These are phyloP conservation scores for Drepana arcuata DNA, from an alignment of 1,140 invertebrate genomes.

Conservation along the genomic window DNA sequence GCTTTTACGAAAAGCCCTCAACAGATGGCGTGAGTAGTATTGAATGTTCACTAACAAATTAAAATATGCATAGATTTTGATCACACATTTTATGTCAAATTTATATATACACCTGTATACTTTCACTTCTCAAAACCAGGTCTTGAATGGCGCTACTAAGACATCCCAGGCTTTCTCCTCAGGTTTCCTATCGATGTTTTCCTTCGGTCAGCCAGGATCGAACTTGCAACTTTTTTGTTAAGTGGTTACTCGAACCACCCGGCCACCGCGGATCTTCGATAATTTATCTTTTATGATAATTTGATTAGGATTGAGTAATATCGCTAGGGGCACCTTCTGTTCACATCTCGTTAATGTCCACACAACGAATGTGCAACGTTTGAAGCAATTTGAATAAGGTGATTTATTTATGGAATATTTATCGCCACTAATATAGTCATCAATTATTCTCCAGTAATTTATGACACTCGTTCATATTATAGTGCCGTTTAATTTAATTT, in stretches of 20 bases:
- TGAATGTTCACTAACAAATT: slow-evolving; percentile 1
- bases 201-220: too few species aligned
- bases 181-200: too few species aligned
- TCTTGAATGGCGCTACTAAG: too few species aligned
- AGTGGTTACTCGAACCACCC: too few species aligned
- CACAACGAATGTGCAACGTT: slow-evolving; percentile 31
- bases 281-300: slow-evolving; percentile 8
- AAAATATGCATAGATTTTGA: not conserved
- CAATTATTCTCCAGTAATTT: slow-evolving; percentile 37
- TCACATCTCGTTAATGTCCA: slow-evolving; percentile 12
- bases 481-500: too few species aligned
- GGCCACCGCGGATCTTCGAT: too few species aligned
- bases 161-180: too few species aligned
- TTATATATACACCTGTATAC: too few species aligned
- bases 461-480: slow-evolving; percentile 17
- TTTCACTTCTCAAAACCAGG: too few species aligned
- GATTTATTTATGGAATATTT: slow-evolving; percentile 37
- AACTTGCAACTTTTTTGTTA: too few species aligned
- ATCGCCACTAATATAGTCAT: slow-evolving; percentile 43
- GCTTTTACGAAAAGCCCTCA: too few species aligned
- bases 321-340: not conserved
- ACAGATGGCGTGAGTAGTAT: slow-evolving; percentile 8
- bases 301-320: slow-evolving; percentile 5
- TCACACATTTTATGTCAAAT: not conserved
- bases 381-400: slow-evolving; percentile 42